A percentile compares a stretch with the other conserved stretches of the same genome.
Conservation (phyloP, 2,888 invertebrate species). For the Cynaeus angustus region DNA sequence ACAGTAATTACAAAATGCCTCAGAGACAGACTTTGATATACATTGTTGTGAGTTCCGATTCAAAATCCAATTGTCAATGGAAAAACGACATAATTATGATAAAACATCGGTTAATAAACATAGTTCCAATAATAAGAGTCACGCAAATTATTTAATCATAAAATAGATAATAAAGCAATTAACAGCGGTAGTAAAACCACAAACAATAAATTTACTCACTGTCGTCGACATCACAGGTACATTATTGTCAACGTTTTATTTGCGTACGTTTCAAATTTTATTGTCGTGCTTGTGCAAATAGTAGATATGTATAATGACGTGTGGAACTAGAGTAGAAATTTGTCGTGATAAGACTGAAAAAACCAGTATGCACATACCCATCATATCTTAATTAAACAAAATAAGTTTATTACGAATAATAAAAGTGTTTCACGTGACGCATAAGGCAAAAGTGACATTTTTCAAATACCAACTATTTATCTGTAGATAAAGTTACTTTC, state of each 20-base stretch:
- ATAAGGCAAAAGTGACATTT: too few relatives aligned
- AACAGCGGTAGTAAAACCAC: conserved; percentile 38
- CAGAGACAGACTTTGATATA: neutral
- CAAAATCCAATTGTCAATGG: conserved; percentile 1
- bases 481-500: too few relatives aligned
- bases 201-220: conserved; percentile 39
- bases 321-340: neutral
- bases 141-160: conserved; percentile 39
- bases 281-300: conserved; percentile 19
- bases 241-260: conserved; percentile 37
- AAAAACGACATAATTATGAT: neutral
- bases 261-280: conserved; percentile 32
- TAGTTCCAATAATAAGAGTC: conserved; percentile 16
- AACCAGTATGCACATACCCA: neutral
- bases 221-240: conserved; percentile 30
- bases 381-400: conserved; percentile 1
- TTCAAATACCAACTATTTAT: too few relatives aligned
- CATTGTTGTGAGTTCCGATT: conserved; percentile 7
- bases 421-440: too few relatives aligned
- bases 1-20: conserved; percentile 23
- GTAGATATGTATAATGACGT: neutral
- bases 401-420: neutral
- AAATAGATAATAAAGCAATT: conserved; percentile 43
- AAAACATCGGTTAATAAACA: neutral
- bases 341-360: neutral